Evolutionary conservation across 1,140 invertebrate genomes (phyloP), one percentile per base, ranked within the genome.

Genomic region (Meteorus sp.): DNA sequence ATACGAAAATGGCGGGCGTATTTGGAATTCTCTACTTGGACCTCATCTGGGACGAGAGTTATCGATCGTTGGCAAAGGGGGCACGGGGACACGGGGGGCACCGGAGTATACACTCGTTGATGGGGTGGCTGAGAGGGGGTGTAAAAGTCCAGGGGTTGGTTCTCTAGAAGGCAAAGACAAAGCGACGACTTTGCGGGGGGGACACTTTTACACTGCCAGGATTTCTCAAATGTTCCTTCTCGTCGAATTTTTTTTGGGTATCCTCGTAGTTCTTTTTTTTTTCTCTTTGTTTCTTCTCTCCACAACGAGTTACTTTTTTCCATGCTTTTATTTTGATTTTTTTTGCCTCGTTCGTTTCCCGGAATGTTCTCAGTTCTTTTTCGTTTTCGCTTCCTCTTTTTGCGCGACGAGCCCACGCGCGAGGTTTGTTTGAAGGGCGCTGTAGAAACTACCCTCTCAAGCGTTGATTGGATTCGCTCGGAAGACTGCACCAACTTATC

Each of bases 41-140:
- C n/a, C 33, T 29, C 50, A 52, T 52, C 50, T 52, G 50, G 27
- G 50, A 35, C 35, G 35, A 39, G 35, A 35, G 33, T 15, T 52
- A 52, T 52, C 50, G 50, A 52, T 52, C 15, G 29, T 27, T 48
- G n/a, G n/a, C 15, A 5, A 13, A 39, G 37, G 15, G 23, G 43
- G 19, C 4, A 6, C 43, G 9, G 20, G 19, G 43, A 45, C n/a
- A n/a, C n/a, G n/a, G n/a, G n/a, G n/a, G n/a, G n/a, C n/a, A n/a
- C n/a, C n/a, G n/a, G n/a, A n/a, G n/a, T n/a, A n/a, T n/a, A n/a
- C n/a, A n/a, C n/a, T n/a, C n/a, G n/a, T n/a, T n/a, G n/a, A 29
- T 29, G 27, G 27, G 4, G 9, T 13, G 35, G 13, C 3, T 13
- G 35, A 8, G 35, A 4, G 3, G 13, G 25, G 17, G 31, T 15